phyloP scores from a whole-genome alignment of 92 coral and sea anemone species.

The Bergia sp. region DNA sequence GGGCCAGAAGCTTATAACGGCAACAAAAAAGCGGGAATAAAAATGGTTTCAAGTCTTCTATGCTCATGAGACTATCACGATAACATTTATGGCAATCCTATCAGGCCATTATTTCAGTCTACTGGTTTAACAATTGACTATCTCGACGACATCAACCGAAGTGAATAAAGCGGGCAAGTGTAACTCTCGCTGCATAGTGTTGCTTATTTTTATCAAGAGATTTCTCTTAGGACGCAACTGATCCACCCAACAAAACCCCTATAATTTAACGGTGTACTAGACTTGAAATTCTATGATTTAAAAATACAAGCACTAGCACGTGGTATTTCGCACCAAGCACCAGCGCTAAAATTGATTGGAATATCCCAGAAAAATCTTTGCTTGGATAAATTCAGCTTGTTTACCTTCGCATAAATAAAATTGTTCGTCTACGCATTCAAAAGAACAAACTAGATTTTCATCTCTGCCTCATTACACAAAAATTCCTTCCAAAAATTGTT shows the following conservation, averaged over 20 bases:
- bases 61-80: no score
- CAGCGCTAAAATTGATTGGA: not conserved
- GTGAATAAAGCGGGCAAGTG: not conserved
- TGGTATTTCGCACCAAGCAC: conserved; percentile 2
- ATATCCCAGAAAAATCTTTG: not conserved
- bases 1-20: no score
- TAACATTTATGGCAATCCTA: no score
- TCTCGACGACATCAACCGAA: not conserved
- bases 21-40: no score
- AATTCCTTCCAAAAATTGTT: not conserved
- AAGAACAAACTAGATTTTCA: not conserved
- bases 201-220: no score
- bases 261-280: conserved; percentile 25
- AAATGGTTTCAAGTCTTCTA: no score
- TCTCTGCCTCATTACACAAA: no score
- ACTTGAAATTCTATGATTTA: not conserved
- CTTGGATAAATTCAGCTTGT: not conserved
- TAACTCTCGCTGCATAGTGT: not conserved
- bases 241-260: conserved; percentile 20
- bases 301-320: conserved; percentile 4
- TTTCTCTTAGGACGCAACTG: not conserved
- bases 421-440: not conserved
- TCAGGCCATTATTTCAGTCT: no score
- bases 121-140: not conserved
- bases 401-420: not conserved